A percentile compares a stretch with the other conserved stretches of the same genome.
Conservation (phyloP, 1,140 invertebrate species). For the Cydia splendana region DNA sequence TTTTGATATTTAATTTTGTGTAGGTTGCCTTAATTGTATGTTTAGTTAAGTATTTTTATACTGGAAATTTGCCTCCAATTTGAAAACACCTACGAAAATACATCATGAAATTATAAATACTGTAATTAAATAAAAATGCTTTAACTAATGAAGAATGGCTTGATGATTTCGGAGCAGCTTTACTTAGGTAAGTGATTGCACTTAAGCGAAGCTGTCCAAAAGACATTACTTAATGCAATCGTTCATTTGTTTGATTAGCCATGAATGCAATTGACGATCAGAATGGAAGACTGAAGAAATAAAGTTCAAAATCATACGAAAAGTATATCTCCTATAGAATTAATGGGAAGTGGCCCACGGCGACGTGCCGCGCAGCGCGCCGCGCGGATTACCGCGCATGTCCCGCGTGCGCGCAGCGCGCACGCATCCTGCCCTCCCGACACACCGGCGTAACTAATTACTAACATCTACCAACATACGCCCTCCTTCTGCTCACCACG, state of each 20-base stretch:
- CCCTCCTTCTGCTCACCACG: neutral
- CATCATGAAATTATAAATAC: neutral
- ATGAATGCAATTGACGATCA: constrained; percentile 37
- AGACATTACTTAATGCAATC: neutral
- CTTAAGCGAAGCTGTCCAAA: neutral
- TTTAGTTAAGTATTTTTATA: neutral
- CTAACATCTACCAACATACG: neutral
- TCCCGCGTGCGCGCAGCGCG: constrained; percentile 34
- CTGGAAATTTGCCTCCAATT: neutral
- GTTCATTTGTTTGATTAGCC: constrained; percentile 10
- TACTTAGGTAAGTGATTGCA: neutral
- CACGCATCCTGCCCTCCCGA: constrained; percentile 32
- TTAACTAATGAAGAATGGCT: too few species aligned
- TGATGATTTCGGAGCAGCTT: too few species aligned
- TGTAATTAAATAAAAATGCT: too few species aligned
- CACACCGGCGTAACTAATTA: neutral
- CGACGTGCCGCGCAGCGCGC: constrained; percentile 37
- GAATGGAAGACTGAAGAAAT: neutral
- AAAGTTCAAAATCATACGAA: neutral
- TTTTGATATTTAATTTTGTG: neutral
- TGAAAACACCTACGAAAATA: neutral
- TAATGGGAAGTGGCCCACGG: constrained; percentile 12
- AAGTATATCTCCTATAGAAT: constrained; percentile 5
- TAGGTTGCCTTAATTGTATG: neutral
- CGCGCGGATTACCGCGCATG: constrained; percentile 38